These are phyloP conservation scores for Diploptera punctata DNA, from an alignment of 2,888 invertebrate genomes.

Conservation along the genomic window DNA sequence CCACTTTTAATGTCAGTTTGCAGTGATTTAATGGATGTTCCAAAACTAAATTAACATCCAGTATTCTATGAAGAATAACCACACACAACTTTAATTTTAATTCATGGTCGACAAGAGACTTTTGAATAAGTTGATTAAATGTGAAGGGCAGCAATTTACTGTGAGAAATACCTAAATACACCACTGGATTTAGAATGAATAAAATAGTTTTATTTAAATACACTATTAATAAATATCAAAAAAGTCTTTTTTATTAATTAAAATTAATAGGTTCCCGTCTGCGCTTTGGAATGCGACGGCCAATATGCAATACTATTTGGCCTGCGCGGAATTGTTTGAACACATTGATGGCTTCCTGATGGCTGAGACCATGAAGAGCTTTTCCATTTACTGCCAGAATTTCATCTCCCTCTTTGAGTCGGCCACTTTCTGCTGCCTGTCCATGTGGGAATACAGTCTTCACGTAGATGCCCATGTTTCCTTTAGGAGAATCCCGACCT, in stretches of 20 bases:
- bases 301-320: constrained; percentile 74
- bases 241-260: not conserved
- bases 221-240: too few relatives aligned
- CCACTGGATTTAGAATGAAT: too few relatives aligned
- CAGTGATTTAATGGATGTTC: too few relatives aligned
- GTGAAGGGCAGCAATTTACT: too few relatives aligned
- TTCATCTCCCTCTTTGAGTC: constrained; percentile 85
- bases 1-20: too few relatives aligned
- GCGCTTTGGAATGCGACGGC: constrained; percentile 55
- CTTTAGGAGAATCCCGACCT: constrained; percentile 83
- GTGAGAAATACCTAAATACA: too few relatives aligned
- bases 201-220: too few relatives aligned
- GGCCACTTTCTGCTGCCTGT: constrained; percentile 81
- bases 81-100: too few relatives aligned
- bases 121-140: too few relatives aligned
- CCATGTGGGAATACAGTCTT: constrained; percentile 87
- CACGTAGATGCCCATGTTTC: constrained; percentile 87
- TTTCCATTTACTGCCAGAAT: constrained; percentile 82
- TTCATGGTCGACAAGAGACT: too few relatives aligned
- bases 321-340: constrained; percentile 82
- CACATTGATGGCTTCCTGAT: constrained; percentile 79
- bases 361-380: constrained; percentile 75
- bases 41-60: too few relatives aligned
- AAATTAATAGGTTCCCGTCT: constrained; percentile 39
- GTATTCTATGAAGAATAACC: too few relatives aligned